Evolutionary conservation across 2,113 vertebrate genomes (phyloP).

Genomic region (Tamias sibiricus): DNA sequence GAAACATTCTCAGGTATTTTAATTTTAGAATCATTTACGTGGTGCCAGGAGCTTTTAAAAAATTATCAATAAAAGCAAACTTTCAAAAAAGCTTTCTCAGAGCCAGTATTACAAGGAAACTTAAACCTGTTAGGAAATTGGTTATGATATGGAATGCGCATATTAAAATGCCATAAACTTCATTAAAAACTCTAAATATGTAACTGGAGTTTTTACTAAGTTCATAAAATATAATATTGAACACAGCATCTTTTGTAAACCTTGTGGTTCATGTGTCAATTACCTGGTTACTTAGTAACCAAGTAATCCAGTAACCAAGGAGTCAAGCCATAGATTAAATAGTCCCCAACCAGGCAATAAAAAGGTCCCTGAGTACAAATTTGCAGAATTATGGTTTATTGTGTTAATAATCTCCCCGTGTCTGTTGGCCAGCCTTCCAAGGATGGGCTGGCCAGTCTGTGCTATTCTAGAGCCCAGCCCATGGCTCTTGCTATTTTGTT

Average conservation of each 20-base stretch:
- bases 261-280: slow-evolving; percentile 75
- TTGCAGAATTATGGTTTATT: slow-evolving; percentile 81
- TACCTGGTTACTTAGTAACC: slow-evolving; percentile 79
- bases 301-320: slow-evolving; percentile 71
- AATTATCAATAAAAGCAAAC: slow-evolving; percentile 70
- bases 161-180: slow-evolving; percentile 74
- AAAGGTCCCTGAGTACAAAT: slow-evolving; percentile 79
- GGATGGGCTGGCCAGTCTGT: background rate
- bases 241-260: slow-evolving; percentile 73
- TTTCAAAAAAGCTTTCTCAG: slow-evolving; percentile 43
- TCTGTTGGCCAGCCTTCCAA: slow-evolving; percentile 61
- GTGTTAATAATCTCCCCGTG: slow-evolving; percentile 77
- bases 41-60: slow-evolving; percentile 64
- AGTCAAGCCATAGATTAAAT: slow-evolving; percentile 76
- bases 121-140: slow-evolving; percentile 70
- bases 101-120: slow-evolving; percentile 65
- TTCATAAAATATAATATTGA: slow-evolving; percentile 77
- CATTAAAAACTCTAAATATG: slow-evolving; percentile 78
- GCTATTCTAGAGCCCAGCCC: background rate
- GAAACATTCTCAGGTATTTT: slow-evolving; percentile 63
- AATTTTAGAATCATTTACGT: slow-evolving; percentile 70
- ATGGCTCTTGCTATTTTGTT: slow-evolving; percentile 19
- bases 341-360: slow-evolving; percentile 76
- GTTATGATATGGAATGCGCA: slow-evolving; percentile 80
- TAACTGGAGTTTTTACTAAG: slow-evolving; percentile 76